Evolutionary conservation across 2,113 vertebrate species (phyloP).

Genomic region (Candoia aspera): DNA sequence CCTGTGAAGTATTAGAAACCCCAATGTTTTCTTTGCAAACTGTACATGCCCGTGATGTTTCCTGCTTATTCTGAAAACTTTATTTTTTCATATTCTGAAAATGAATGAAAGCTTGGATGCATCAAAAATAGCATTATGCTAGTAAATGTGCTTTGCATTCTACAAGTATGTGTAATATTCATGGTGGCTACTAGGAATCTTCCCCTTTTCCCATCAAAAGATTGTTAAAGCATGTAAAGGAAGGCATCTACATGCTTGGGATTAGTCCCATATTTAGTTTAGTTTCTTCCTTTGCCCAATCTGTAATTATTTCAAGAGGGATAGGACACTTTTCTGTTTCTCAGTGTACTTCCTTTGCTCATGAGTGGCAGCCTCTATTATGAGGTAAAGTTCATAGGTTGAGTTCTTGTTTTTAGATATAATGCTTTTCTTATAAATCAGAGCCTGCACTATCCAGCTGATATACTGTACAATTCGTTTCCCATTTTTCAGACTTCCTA

Average conservation of each 20-base stretch:
- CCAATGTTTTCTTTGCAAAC: background rate
- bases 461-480: too few species aligned
- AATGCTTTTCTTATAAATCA: background rate
- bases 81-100: background rate
- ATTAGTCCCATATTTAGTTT: background rate
- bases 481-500: background rate
- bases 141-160: background rate
- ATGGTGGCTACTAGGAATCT: background rate
- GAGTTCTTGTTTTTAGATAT: background rate
- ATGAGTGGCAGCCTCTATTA: background rate
- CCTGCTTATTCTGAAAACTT: background rate
- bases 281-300: background rate
- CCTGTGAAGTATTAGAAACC: constrained; percentile 11
- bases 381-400: background rate
- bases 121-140: background rate
- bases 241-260: background rate
- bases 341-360: background rate
- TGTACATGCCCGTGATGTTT: constrained; percentile 17
- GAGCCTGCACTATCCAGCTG: background rate
- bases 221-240: background rate
- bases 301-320: background rate
- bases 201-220: background rate
- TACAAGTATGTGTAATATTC: background rate
- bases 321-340: background rate
- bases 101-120: background rate